Conservation (phyloP, 2,797 vertebrate genomes). For the Calcarius lapponicus region DNA sequence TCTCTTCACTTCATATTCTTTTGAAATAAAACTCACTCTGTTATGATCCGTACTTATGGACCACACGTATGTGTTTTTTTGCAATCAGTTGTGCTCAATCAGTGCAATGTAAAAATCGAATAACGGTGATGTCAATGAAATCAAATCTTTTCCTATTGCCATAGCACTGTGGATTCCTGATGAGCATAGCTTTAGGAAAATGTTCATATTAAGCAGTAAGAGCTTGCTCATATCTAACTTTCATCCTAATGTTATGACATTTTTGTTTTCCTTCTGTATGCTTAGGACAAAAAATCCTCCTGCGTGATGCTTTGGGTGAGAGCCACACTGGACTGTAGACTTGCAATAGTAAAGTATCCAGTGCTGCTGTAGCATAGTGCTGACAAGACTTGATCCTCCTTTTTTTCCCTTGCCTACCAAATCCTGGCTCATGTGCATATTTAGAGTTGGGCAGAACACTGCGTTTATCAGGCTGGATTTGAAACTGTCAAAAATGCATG, state of each 20-base stretch:
- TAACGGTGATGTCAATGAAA: background rate
- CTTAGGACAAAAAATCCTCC: constrained; percentile 86
- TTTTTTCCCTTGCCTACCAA: background rate
- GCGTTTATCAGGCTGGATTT: background rate
- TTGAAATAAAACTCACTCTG: background rate
- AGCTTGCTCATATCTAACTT: background rate
- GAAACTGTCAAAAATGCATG: background rate
- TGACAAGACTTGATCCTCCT: background rate
- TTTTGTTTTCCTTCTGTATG: constrained; percentile 56
- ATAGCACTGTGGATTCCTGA: background rate
- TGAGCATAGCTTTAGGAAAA: background rate
- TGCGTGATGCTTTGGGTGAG: constrained; percentile 86
- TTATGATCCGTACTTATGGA: background rate
- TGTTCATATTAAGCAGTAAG: background rate
- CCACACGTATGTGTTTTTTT: background rate
- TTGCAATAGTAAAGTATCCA: background rate
- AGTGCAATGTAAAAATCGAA: background rate
- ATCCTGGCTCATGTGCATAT: background rate
- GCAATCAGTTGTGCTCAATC: background rate
- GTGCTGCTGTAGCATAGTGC: background rate
- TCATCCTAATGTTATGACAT: constrained; percentile 23
- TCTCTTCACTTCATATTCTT: background rate
- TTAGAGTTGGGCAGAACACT: background rate
- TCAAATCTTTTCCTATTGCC: background rate
- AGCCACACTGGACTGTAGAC: background rate